Base-by-base conservation (phyloP, 2,888 invertebrate species). In the Axea sp. region DNA sequence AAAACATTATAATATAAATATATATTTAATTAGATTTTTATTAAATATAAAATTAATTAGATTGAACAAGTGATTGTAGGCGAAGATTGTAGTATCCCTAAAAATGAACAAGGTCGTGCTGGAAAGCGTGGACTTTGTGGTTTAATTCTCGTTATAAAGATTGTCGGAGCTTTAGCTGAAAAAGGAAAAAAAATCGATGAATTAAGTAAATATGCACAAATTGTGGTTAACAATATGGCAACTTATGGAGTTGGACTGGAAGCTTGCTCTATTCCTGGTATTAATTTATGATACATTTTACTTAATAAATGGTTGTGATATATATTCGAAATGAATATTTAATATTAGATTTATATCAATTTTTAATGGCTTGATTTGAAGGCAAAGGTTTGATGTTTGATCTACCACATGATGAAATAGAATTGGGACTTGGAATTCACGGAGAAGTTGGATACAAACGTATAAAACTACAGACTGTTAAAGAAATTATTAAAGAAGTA, bases 181-280 rank as follows among this genome's bases (percentile, higher is more conserved):
- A 85, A 86, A 49, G 90, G 90, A 1, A 81, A 84, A 24, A 78
- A 83, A n/a, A 82, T 92, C 17, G 86, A 88, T 6, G 89, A 90
- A 35, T 88, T 92, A 7, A 80, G 81, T 4, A 72, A 80, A 8
- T 80, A 78, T 15, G 84, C 87, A 4, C 75, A 84, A 41, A 87
- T 88, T 33, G 87, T 91, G 0, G 88, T 90, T 59, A 86, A 89
- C 31, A 88, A 90, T 76, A 89, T 92, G 88, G 92, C 92, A 0
- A 95, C 95, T 0, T 90, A 94, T 45, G 93, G 94, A 0, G 89
- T 94, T 3, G 92, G 92, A 49, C 86, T 94, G 35, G 89, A 89
- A 35, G 90, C 93, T 0, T 94, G 94, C 80, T 91, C 92, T 6
- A 85, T 94, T 24, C 94, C 94, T 55, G 91, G 91, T 89, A 47